Evolutionary conservation across 1,140 invertebrate genomes (phyloP).

Genomic region (Telenomus remus): DNA sequence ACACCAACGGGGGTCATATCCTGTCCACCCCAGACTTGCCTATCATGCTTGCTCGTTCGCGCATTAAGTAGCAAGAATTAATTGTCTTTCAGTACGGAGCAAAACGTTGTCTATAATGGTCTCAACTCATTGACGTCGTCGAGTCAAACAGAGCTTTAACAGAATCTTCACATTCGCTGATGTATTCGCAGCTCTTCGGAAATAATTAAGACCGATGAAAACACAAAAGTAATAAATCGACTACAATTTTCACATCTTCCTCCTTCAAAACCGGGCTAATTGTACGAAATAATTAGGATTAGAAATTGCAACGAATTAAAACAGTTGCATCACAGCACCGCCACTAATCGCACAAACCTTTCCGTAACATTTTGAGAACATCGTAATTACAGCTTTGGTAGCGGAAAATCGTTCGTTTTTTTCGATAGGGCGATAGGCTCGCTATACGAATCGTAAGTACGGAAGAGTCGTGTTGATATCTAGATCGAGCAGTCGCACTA

Average conservation of each 20-base stretch:
- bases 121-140: constrained; percentile 1
- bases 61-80: constrained; percentile 59
- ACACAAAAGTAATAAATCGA: constrained; percentile 17
- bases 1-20: constrained; percentile 72
- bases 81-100: constrained; percentile 63
- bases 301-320: constrained; percentile 26
- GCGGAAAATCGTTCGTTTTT: constrained; percentile 22
- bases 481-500: constrained; percentile 44
- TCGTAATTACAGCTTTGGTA: constrained; percentile 29
- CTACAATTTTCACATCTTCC: constrained; percentile 14
- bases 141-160: constrained; percentile 2
- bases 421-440: constrained; percentile 13
- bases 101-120: constrained; percentile 32
- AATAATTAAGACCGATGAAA: constrained; percentile 26
- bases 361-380: constrained; percentile 38
- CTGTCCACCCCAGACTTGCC: constrained; percentile 65
- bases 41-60: constrained; percentile 56
- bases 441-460: constrained; percentile 39
- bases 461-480: constrained; percentile 54
- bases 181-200: background rate
- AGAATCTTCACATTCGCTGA: constrained; percentile 1
- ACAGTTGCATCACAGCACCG: constrained; percentile 24
- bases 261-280: constrained; percentile 29
- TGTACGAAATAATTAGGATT: constrained; percentile 24
- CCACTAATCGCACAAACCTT: constrained; percentile 23